Conservation (phyloP, 2,888 invertebrate species). For the Mimumesa dahlbomi region DNA sequence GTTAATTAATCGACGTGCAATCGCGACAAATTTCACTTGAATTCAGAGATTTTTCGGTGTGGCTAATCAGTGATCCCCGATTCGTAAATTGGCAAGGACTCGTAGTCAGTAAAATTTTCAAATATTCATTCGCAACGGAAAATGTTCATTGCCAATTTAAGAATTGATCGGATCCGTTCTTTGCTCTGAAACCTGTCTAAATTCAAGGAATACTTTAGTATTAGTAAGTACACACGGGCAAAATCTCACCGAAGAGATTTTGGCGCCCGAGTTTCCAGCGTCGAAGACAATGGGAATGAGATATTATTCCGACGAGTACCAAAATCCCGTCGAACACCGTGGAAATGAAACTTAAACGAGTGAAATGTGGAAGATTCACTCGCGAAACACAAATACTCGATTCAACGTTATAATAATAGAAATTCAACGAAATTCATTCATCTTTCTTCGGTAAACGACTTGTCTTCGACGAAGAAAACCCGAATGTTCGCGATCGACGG, state of each 20-base stretch:
- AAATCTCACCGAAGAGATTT: constrained; percentile 5
- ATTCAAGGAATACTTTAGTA: constrained; percentile 47
- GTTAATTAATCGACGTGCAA: constrained; percentile 26
- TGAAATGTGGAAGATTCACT: not conserved
- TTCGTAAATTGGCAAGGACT: not conserved
- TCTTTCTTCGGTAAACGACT: not conserved
- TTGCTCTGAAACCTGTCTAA: constrained; percentile 23
- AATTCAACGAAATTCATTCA: not conserved
- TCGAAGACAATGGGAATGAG: constrained; percentile 4
- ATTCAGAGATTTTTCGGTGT: constrained; percentile 36
- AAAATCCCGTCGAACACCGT: too few species aligned
- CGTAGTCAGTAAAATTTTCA: too few species aligned
- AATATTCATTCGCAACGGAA: not conserved
- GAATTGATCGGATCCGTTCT: constrained; percentile 9
- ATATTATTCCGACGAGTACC: too few species aligned
- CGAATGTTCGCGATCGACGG: not conserved
- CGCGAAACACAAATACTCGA: not conserved
- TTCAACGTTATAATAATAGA: not conserved
- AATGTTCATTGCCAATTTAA: constrained; percentile 12
- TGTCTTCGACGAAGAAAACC: not conserved
- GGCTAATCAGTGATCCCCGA: not conserved
- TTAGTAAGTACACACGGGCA: constrained; percentile 6
- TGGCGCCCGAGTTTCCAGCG: constrained; percentile 4
- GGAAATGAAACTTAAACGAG: not conserved
- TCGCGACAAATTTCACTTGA: constrained; percentile 37